Conservation (phyloP, 2,888 invertebrate genomes). For the Crioceris asparagi region DNA sequence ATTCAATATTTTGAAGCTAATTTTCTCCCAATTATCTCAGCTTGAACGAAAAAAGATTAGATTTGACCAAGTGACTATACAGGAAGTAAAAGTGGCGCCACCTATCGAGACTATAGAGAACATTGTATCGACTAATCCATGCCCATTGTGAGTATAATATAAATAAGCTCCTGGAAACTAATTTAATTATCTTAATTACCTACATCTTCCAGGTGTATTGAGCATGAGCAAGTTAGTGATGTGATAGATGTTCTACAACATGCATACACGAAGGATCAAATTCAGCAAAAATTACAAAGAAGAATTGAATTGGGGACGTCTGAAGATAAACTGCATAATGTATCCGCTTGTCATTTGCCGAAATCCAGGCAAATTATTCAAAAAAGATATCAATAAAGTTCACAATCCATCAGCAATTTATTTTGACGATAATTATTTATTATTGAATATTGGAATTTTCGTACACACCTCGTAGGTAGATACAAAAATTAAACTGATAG, state of each 20-base stretch:
- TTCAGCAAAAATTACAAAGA: constrained; percentile 30
- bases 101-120: constrained; percentile 30
- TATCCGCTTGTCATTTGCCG: constrained; percentile 43
- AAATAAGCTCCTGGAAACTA: neutral
- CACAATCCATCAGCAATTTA: too few relatives aligned
- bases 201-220: constrained; percentile 44
- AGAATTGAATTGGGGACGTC: constrained; percentile 33
- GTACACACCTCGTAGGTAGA: too few relatives aligned
- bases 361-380: constrained; percentile 42
- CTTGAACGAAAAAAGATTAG: constrained; percentile 26
- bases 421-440: too few relatives aligned
- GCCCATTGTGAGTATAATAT: constrained; percentile 38
- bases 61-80: constrained; percentile 32
- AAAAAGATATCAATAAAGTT: constrained; percentile 37
- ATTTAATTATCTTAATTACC: too few relatives aligned
- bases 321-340: constrained; percentile 39
- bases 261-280: constrained; percentile 33
- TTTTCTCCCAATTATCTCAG: too few relatives aligned
- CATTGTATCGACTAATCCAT: constrained; percentile 40
- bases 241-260: constrained; percentile 38
- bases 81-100: constrained; percentile 30
- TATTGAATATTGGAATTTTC: too few relatives aligned
- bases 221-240: constrained; percentile 41
- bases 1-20: too few relatives aligned
- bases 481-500: too few relatives aligned